Conservation (phyloP, 2,113 vertebrate species). For the Tupaia chinensis region DNA sequence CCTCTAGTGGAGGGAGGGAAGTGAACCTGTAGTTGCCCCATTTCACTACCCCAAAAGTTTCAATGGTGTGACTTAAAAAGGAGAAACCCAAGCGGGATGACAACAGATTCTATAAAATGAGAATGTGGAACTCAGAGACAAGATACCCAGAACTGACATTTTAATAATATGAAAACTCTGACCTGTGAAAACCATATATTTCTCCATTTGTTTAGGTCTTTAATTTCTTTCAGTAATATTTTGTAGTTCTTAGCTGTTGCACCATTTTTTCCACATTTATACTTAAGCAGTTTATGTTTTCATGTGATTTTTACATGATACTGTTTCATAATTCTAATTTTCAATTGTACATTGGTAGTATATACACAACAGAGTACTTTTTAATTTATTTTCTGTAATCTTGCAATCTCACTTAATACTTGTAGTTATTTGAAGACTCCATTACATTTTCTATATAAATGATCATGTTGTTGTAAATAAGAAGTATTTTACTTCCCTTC, state of each 20-base stretch:
- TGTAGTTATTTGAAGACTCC: neutral
- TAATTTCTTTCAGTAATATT: neutral
- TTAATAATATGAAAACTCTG: neutral
- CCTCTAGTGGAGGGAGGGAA: neutral
- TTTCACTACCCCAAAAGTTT: neutral
- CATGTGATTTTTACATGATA: neutral
- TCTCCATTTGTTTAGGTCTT: neutral
- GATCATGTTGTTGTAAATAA: neutral
- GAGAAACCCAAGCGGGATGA: neutral
- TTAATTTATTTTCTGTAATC: neutral
- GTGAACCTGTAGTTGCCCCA: neutral
- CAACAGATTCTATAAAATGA: neutral
- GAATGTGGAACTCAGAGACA: neutral
- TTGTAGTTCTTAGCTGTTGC: neutral
- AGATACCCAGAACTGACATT: neutral
- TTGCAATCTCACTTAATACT: neutral
- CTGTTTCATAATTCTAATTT: neutral
- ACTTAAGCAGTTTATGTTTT: neutral
- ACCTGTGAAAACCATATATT: neutral
- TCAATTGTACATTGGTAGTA: neutral
- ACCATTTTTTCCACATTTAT: neutral
- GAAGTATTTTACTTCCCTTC: neutral
- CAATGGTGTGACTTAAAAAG: neutral
- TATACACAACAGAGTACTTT: neutral
- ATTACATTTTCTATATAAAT: neutral